Evolutionary conservation across 2,888 invertebrate species (phyloP).

Genomic region (Rhingia campestris): DNA sequence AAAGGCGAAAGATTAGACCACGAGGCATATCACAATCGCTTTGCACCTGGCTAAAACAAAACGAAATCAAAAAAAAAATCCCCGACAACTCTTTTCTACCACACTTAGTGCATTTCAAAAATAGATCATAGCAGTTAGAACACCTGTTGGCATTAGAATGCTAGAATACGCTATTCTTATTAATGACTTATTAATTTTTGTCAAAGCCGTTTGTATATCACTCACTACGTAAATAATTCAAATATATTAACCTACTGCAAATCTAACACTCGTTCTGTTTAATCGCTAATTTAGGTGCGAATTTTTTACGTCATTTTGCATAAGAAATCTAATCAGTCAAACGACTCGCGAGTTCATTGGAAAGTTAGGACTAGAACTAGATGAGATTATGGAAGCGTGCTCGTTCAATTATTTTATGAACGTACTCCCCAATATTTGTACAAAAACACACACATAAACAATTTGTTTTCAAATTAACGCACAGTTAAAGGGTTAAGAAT

Average conservation of each 20-base stretch:
- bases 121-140: constrained; percentile 4
- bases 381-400: background rate
- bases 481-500: too few species aligned
- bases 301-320: constrained; percentile 31
- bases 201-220: background rate
- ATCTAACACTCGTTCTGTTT: background rate
- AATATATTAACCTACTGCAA: background rate
- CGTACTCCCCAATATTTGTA: too few species aligned
- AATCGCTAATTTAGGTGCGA: constrained; percentile 33
- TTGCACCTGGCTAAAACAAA: constrained; percentile 46
- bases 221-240: background rate
- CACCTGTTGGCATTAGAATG: constrained; percentile 26
- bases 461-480: too few species aligned
- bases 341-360: constrained; percentile 33
- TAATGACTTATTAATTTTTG: too few species aligned
- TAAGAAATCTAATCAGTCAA: constrained; percentile 37
- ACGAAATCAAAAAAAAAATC: background rate
- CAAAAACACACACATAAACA: too few species aligned
- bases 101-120: too few species aligned
- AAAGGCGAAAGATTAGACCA: constrained; percentile 14
- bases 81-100: too few species aligned
- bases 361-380: constrained; percentile 14
- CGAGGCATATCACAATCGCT: constrained; percentile 20
- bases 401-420: too few species aligned
- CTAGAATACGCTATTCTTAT: background rate